Base-by-base conservation (phyloP, 2,888 invertebrate genomes). In the Aethes cnicana region DNA sequence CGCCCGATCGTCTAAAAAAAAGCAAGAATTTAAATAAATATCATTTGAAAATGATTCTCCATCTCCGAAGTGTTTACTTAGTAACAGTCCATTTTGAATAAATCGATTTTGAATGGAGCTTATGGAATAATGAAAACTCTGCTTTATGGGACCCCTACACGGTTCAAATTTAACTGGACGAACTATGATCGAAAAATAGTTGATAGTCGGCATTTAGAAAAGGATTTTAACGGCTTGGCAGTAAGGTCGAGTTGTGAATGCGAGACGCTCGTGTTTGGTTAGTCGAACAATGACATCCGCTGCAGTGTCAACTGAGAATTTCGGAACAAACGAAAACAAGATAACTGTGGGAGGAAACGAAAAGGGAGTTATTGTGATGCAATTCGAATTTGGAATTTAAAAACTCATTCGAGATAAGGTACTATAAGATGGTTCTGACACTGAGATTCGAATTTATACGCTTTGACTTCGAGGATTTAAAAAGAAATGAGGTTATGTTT, bases 11-110 rank as follows among this genome's bases (percentile, higher is more conserved):
- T 65, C 69, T 69, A 77, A 83, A 82, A n/a, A n/a, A 82, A 82
- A 81, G 69, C 82, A 77, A 77, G 73, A 75, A 75, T 72, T 76
- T 72, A 84, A 86, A 85, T 82, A 84, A 88, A 88, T 77, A 87
- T 77, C 73, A 71, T 69, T 72, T 68, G 74, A 73, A 80, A 83
- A 81, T 77, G 81, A 84, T 85, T 82, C 77, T 77, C 76, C 80
- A 81, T 77, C 80, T 74, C 68, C 47, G 63, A 83, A n/a, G 81
- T 87, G 75, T 88, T 88, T 88, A 83, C 83, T 84, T 83, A 84
- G 86, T 84, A 86, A 86, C 84, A 86, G 77, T 77, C 78, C 76
- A 81, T 74, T 77, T 83, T 79, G 72, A 77, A 79, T 79, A 81
- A 83, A 83, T 83, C 80, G 81, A 82, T 81, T 85, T 76, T 64